phyloP scores from a whole-genome alignment of 2,113 vertebrate genomes.

The Xiphias gladius region DNA sequence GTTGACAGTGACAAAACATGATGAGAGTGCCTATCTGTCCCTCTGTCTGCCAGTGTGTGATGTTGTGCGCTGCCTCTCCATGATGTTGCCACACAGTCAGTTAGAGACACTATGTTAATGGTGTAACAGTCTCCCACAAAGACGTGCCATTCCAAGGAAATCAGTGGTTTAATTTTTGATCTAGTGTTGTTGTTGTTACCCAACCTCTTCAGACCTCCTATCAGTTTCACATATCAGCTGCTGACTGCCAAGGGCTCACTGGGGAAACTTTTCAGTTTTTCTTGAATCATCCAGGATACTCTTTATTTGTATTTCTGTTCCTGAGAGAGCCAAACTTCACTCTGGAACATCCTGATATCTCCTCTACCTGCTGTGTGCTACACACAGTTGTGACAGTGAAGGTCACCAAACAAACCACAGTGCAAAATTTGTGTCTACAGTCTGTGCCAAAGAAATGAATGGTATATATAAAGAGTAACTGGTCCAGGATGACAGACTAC shows the following conservation, averaged over 20 bases:
- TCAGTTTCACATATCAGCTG: neutral
- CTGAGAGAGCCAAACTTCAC: neutral
- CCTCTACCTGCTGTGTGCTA: neutral
- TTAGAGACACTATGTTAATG: too few relatives aligned
- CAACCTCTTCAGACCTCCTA: neutral
- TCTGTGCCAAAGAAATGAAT: neutral
- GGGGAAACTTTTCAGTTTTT: neutral
- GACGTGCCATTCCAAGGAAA: neutral
- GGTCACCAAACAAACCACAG: neutral
- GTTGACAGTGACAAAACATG: neutral
- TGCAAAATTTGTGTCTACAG: neutral
- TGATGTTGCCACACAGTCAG: neutral
- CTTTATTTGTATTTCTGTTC: neutral
- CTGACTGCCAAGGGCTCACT: neutral
- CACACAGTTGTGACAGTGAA: neutral
- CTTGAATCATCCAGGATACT: neutral
- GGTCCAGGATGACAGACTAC: neutral
- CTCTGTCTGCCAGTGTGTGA: neutral
- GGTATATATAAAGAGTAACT: neutral
- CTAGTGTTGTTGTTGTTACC: neutral
- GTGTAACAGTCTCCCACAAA: neutral
- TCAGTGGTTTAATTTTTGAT: neutral
- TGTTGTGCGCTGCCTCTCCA: neutral
- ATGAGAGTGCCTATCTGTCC: neutral
- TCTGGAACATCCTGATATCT: neutral